These are phyloP conservation scores for Agrotis clavis DNA, from an alignment of 2,888 invertebrate genomes.

Conservation along the genomic window DNA sequence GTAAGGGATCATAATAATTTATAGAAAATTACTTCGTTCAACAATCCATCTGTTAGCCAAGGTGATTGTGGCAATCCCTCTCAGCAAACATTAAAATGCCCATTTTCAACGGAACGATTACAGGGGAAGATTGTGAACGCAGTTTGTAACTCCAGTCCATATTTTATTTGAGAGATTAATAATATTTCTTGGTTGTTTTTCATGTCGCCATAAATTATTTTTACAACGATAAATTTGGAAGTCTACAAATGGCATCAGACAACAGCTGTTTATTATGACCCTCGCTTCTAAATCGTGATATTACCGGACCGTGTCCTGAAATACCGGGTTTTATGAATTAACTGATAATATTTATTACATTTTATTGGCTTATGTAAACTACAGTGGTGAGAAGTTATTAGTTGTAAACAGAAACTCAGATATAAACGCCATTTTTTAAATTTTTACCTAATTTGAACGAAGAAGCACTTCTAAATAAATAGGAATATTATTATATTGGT, in stretches of 20 bases:
- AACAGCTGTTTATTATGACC: conserved; percentile 59
- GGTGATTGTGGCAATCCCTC: conserved; percentile 17
- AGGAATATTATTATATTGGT: no score
- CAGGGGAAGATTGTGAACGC: conserved; percentile 44
- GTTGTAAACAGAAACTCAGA: neutral
- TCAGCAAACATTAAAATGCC: conserved; percentile 25
- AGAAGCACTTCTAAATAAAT: neutral
- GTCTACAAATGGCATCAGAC: conserved; percentile 60
- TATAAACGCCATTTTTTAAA: neutral
- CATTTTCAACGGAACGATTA: conserved; percentile 43
- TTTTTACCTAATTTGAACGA: neutral
- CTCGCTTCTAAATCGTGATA: conserved; percentile 43
- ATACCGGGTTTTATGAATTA: conserved; percentile 22
- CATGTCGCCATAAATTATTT: conserved; percentile 58
- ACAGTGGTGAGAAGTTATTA: neutral
- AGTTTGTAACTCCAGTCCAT: conserved; percentile 44
- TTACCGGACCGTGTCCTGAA: conserved; percentile 36
- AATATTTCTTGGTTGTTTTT: conserved; percentile 58
- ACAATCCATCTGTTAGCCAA: conserved; percentile 25
- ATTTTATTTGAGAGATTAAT: conserved; percentile 59
- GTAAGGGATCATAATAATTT: conserved; percentile 5
- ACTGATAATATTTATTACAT: conserved; percentile 2
- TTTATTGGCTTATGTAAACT: neutral
- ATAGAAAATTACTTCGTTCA: conserved; percentile 5
- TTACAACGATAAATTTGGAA: conserved; percentile 54